phyloP scores from a whole-genome alignment of 1,140 invertebrate genomes.

The Bombus confusus region DNA sequence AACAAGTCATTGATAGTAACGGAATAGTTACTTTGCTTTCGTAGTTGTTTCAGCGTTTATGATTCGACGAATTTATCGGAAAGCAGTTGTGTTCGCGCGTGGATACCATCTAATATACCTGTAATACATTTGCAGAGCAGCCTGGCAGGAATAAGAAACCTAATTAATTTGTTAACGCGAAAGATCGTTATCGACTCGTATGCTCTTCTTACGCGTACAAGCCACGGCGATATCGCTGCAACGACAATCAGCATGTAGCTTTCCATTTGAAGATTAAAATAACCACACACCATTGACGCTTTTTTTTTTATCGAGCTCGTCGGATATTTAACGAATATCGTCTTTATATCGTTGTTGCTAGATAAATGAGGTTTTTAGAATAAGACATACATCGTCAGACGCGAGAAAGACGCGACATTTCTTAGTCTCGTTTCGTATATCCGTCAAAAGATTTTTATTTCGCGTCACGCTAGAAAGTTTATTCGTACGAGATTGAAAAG shows the following conservation, averaged over 20 bases:
- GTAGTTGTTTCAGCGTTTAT: neutral
- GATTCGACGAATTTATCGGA: constrained; percentile 1
- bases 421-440: neutral
- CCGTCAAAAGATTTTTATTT: neutral
- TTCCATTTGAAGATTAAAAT: neutral
- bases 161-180: constrained; percentile 42
- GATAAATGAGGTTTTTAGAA: neutral
- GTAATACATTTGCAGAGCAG: neutral
- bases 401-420: neutral
- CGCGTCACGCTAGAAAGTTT: neutral
- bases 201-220: constrained; percentile 8
- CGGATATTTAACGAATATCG: too few relatives aligned
- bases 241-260: neutral
- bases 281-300: too few relatives aligned
- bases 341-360: neutral
- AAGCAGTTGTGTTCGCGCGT: neutral
- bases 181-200: constrained; percentile 22
- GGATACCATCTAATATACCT: neutral
- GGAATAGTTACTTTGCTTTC: neutral
- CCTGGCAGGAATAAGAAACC: neutral
- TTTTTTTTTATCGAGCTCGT: neutral
- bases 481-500: neutral
- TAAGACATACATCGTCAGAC: neutral
- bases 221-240: neutral
- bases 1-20: neutral